These are phyloP conservation scores for Kryptopterus vitreolus DNA, from an alignment of 2,797 vertebrate genomes.

Conservation along the genomic window DNA sequence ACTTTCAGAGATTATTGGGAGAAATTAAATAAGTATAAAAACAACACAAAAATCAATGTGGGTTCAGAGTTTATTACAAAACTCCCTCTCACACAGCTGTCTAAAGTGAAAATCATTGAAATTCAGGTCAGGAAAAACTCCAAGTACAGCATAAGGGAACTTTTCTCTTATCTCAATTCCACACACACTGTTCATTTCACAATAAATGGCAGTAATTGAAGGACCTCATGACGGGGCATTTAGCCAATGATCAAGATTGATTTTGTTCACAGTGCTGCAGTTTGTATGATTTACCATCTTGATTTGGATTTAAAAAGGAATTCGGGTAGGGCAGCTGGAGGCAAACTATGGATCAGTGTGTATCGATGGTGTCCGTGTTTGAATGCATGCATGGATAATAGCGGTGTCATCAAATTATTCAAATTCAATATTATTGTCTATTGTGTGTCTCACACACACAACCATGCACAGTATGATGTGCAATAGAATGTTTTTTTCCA, in stretches of 20 bases:
- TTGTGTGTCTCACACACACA: neutral
- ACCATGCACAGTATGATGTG: too few relatives aligned
- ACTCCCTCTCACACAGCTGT: slow-evolving; percentile 11
- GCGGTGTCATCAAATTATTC: neutral
- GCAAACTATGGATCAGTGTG: neutral
- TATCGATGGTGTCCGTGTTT: neutral
- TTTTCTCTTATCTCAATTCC: slow-evolving; percentile 12
- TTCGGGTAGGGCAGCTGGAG: neutral
- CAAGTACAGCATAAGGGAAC: slow-evolving; percentile 1
- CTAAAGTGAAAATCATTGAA: slow-evolving; percentile 15
- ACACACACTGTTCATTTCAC: neutral
- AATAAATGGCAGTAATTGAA: slow-evolving; percentile 25
- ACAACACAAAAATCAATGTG: slow-evolving; percentile 8
- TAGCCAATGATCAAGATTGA: slow-evolving; percentile 23
- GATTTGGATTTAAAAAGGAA: neutral
- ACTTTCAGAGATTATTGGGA: neutral
- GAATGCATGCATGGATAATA: neutral
- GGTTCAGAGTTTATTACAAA: slow-evolving; percentile 3
- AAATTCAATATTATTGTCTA: neutral
- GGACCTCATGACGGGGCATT: slow-evolving; percentile 6
- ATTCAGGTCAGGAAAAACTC: neutral
- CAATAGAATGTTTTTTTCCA: neutral
- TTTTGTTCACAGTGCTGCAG: neutral
- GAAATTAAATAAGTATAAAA: slow-evolving; percentile 12
- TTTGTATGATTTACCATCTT: neutral